These are phyloP conservation scores for Epinotia brunnichana DNA, from an alignment of 2,888 invertebrate genomes.

Conservation along the genomic window DNA sequence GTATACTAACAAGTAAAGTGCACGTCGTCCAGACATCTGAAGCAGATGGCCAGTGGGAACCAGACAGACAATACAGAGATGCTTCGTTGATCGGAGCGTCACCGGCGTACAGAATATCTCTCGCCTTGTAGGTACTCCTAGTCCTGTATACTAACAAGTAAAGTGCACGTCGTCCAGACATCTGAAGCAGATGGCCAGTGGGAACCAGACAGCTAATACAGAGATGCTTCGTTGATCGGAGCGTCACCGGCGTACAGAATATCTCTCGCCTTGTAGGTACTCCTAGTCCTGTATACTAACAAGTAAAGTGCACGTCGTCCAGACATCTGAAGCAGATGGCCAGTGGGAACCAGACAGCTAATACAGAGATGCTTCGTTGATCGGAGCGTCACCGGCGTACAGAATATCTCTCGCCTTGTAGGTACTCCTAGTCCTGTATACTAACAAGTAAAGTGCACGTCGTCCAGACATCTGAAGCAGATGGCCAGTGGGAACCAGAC, in stretches of 20 bases:
- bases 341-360: conserved; percentile 62
- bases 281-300: conserved; percentile 55
- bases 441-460: conserved; percentile 66
- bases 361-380: conserved; percentile 71
- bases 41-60: conserved; percentile 70
- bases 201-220: conserved; percentile 63
- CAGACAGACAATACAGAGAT: conserved; percentile 62
- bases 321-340: conserved; percentile 71
- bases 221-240: conserved; percentile 69
- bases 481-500: conserved; percentile 66
- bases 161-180: conserved; percentile 62
- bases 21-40: conserved; percentile 66
- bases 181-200: conserved; percentile 72
- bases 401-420: too few relatives aligned
- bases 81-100: conserved; percentile 68
- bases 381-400: conserved; percentile 47
- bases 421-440: too few relatives aligned
- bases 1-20: conserved; percentile 68
- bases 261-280: conserved; percentile 50
- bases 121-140: too few relatives aligned
- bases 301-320: conserved; percentile 68
- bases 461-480: conserved; percentile 68
- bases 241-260: conserved; percentile 73
- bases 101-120: conserved; percentile 49
- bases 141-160: conserved; percentile 62